A percentile compares a stretch with the other conserved stretches of the same genome.
phyloP scores from a whole-genome alignment of 2,888 invertebrate genomes.

The Amblyteles armatorius region DNA sequence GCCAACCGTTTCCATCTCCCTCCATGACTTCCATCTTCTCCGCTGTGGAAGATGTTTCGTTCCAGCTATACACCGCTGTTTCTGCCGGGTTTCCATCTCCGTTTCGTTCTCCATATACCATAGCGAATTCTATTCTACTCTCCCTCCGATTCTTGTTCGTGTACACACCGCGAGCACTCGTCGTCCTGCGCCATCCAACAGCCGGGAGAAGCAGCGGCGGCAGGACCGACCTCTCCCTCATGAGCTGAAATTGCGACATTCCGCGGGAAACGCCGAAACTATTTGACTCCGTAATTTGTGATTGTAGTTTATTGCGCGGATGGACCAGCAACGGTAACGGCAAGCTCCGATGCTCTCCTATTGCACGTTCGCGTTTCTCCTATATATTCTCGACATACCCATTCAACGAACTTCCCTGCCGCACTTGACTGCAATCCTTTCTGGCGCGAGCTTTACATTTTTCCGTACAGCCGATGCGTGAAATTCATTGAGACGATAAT shows the following conservation, averaged over 20 bases:
- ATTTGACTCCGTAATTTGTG: conserved; percentile 85
- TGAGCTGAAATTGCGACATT: conserved; percentile 84
- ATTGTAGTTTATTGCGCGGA: conserved; percentile 84
- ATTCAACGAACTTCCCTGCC: conserved; percentile 59
- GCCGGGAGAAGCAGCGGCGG: conserved; percentile 21
- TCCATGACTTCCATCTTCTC: conserved; percentile 69
- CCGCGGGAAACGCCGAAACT: conserved; percentile 84
- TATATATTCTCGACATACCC: conserved; percentile 59
- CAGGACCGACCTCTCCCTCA: conserved; percentile 69
- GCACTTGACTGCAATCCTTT: conserved; percentile 53
- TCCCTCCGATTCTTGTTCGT: conserved; percentile 57
- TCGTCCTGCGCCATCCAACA: conserved; percentile 55
- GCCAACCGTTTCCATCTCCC: conserved; percentile 66
- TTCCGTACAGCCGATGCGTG: conserved; percentile 42
- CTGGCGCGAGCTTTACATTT: conserved; percentile 59
- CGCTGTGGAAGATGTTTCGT: conserved; percentile 74
- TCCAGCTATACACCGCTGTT: conserved; percentile 29
- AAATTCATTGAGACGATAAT: conserved; percentile 51
- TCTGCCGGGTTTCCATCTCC: conserved; percentile 53
- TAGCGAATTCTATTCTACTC: conserved; percentile 62
- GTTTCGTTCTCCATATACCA: conserved; percentile 63
- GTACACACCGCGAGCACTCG: conserved; percentile 8
- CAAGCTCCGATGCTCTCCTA: conserved; percentile 55
- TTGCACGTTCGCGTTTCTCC: conserved; percentile 56
- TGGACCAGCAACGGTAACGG: conserved; percentile 76